Evolutionary conservation across 2,888 invertebrate species (phyloP), one percentile per base, ranked within the genome.

Genomic region (Stenichneumon culpator): DNA sequence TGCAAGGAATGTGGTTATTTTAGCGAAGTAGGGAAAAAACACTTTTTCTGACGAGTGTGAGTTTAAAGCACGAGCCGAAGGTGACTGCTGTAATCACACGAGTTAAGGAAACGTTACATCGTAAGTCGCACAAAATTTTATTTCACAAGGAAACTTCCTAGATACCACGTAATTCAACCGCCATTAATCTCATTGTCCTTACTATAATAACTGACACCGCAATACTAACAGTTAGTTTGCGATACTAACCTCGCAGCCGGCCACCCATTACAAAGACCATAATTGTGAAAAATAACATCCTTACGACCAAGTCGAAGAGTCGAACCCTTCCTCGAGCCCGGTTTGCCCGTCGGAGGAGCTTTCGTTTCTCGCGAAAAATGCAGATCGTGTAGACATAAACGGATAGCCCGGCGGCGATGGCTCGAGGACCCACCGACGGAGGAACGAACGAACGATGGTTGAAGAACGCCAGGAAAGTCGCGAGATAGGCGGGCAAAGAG

Each of bases 371-470:
- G 57, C 25, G 81, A 86, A 86, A 86, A 83, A 88, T 86, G 82
- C 82, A 79, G 86, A 87, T 86, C 79, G 73, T 83, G 84, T 86
- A 83, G 86, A 87, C 86, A 69, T 83, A 83, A 87, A 87, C 81
- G 83, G 77, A 72, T 75, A 82, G 68, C 57, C 78, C 57, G 22
- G 72, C 32, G 67, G 78, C 28, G 36, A 77, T 7, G 52, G 69
- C 28, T n/a, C 39, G n/a, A n/a, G 60, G 63, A 67, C 68, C 57
- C 57, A 67, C 28, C 57, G 50, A 32, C 25, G 54, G 14, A 65
- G 65, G 7, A 65, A 73, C 67, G 63, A 72, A 52, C 39, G 67
- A 28, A n/a, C 32, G 32, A 36, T 22, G 32, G 65, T 52, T 32
- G 39, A 54, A 72, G 32, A 77, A 54, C 75, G 67, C 25, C 63